Evolutionary conservation across 2,797 vertebrate species (phyloP).

Genomic region (Sebastes taczanowskii): DNA sequence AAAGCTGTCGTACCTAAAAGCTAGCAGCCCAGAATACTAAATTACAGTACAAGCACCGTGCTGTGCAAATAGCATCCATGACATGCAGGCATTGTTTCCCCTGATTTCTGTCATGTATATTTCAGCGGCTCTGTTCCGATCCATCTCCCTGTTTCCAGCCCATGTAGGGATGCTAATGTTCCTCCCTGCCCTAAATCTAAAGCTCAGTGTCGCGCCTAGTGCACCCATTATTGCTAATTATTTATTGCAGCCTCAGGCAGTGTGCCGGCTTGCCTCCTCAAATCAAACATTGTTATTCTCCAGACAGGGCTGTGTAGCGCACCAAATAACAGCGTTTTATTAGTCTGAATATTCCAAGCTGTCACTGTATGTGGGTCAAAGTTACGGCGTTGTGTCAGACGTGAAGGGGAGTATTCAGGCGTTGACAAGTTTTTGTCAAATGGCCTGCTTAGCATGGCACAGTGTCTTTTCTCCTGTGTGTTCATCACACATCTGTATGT

Average conservation of each 20-base stretch:
- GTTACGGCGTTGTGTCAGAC: conserved; percentile 11
- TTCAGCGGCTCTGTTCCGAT: conserved; percentile 56
- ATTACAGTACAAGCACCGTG: neutral
- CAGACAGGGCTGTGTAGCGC: conserved; percentile 46
- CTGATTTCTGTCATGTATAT: conserved; percentile 58
- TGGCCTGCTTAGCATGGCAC: neutral
- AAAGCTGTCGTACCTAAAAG: neutral
- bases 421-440: conserved; percentile 22
- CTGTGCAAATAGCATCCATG: conserved; percentile 11
- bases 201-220: conserved; percentile 57
- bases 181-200: conserved; percentile 68
- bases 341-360: conserved; percentile 46
- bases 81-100: conserved; percentile 21
- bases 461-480: neutral
- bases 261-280: conserved; percentile 57
- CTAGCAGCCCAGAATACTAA: neutral
- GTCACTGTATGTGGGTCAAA: conserved; percentile 65
- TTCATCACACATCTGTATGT: conserved; percentile 13
- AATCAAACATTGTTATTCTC: conserved; percentile 75
- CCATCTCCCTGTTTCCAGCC: conserved; percentile 32
- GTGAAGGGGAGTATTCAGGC: neutral
- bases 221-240: conserved; percentile 79
- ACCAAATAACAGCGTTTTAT: conserved; percentile 49
- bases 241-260: conserved; percentile 73
- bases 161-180: conserved; percentile 60